Evolutionary conservation across 2,888 invertebrate species (phyloP).

Genomic region (Pachliopta kotzebuea): DNA sequence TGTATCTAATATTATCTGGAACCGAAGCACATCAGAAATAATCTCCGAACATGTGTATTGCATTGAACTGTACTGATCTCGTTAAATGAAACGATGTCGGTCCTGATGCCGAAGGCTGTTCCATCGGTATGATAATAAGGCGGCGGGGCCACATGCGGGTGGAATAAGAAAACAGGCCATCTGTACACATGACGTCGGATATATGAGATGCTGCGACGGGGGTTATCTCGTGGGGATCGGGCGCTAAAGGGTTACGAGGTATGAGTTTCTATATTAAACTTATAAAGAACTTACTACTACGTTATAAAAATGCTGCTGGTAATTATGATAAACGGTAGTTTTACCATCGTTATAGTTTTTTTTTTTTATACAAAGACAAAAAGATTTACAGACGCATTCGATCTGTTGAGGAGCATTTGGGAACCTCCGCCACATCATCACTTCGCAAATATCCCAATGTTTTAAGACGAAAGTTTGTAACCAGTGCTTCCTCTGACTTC

Average conservation of each 20-base stretch:
- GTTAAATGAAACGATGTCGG: conserved; percentile 14
- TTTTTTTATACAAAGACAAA: too few relatives aligned
- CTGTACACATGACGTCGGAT: conserved; percentile 21
- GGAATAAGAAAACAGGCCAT: conserved; percentile 16
- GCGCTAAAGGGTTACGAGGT: background rate
- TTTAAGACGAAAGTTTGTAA: too few relatives aligned
- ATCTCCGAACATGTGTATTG: background rate
- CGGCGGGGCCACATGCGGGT: conserved; percentile 5
- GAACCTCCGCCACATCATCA: too few relatives aligned
- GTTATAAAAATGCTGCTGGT: too few relatives aligned
- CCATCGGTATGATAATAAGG: conserved; percentile 20
- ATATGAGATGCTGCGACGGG: conserved; percentile 3
- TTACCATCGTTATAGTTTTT: too few relatives aligned
- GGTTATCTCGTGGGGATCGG: conserved; percentile 8
- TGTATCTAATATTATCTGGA: too few relatives aligned
- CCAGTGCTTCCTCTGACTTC: too few relatives aligned
- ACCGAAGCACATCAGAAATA: background rate
- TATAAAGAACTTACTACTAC: too few relatives aligned
- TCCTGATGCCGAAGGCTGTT: conserved; percentile 15
- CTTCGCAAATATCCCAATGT: too few relatives aligned
- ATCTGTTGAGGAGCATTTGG: too few relatives aligned
- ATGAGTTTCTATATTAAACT: background rate
- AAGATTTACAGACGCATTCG: too few relatives aligned
- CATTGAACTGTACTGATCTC: conserved; percentile 9
- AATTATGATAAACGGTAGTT: too few relatives aligned